phyloP scores from a whole-genome alignment of 2,113 vertebrate genomes.

The Malurus alboscapulatus region DNA sequence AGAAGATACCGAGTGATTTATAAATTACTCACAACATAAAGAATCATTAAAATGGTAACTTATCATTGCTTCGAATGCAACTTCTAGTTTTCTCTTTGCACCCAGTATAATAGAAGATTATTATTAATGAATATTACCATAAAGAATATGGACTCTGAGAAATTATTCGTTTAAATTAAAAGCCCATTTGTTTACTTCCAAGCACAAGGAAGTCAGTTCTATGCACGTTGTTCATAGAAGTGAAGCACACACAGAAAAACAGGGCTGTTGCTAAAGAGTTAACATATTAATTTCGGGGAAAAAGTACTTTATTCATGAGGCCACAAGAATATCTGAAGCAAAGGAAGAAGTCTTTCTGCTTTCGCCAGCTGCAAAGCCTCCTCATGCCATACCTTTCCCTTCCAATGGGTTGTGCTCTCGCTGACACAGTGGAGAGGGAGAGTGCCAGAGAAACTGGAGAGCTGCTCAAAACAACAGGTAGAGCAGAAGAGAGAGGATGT shows the following conservation, averaged over 20 bases:
- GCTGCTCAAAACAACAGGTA: background rate
- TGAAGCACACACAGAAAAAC: background rate
- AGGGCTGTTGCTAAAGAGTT: background rate
- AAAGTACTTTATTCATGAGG: background rate
- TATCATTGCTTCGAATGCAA: slow-evolving; percentile 65
- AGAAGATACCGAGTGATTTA: slow-evolving; percentile 73
- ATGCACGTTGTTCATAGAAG: background rate
- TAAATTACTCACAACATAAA: slow-evolving; percentile 75
- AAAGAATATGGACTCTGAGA: background rate
- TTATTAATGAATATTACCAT: slow-evolving; percentile 33
- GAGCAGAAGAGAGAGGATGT: background rate
- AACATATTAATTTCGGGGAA: background rate
- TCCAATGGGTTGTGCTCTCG: slow-evolving; percentile 29
- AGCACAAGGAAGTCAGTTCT: background rate
- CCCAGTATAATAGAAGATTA: slow-evolving; percentile 22
- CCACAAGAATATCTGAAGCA: background rate
- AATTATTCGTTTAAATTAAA: background rate
- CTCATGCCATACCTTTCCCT: background rate
- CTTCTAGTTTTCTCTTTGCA: slow-evolving; percentile 59
- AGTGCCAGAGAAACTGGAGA: background rate
- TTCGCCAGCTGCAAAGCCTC: background rate
- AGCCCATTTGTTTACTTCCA: slow-evolving; percentile 2
- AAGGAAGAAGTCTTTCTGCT: background rate
- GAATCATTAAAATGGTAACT: slow-evolving; percentile 73
- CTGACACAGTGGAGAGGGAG: background rate